Conservation (phyloP, 2,113 vertebrate species). For the Lamprologus sp. region DNA sequence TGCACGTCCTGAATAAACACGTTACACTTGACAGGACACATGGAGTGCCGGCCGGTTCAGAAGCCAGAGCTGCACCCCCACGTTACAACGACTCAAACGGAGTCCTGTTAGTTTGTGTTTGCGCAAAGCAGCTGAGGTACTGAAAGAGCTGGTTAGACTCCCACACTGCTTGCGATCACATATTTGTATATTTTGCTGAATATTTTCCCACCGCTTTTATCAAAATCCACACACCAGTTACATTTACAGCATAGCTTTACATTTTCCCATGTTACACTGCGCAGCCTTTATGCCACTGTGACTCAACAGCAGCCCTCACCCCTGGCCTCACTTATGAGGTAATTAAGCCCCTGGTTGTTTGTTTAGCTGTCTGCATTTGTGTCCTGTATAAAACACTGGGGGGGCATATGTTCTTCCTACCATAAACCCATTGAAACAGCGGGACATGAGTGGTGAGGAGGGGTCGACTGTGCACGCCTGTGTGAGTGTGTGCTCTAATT, state of each 20-base stretch:
- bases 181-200: background rate
- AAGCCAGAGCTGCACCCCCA: background rate
- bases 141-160: background rate
- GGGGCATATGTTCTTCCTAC: conserved; percentile 59
- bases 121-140: background rate
- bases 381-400: conserved; percentile 54
- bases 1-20: background rate
- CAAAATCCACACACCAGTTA: background rate
- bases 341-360: conserved; percentile 55
- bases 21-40: background rate
- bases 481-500: conserved; percentile 54
- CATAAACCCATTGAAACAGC: conserved; percentile 59
- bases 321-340: conserved; percentile 50
- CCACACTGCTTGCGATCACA: background rate
- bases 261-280: background rate
- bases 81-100: background rate
- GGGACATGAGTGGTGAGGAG: conserved; percentile 36
- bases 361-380: conserved; percentile 64
- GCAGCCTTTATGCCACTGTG: conserved; percentile 7
- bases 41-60: background rate
- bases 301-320: conserved; percentile 36
- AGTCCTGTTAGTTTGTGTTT: background rate
- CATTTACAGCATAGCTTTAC: background rate
- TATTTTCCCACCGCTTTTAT: background rate
- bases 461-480: conserved; percentile 15